A percentile compares a stretch with the other conserved stretches of the same genome.
These are phyloP conservation scores for Bothrops jararaca DNA, from an alignment of 2,113 vertebrate species.

Conservation along the genomic window DNA sequence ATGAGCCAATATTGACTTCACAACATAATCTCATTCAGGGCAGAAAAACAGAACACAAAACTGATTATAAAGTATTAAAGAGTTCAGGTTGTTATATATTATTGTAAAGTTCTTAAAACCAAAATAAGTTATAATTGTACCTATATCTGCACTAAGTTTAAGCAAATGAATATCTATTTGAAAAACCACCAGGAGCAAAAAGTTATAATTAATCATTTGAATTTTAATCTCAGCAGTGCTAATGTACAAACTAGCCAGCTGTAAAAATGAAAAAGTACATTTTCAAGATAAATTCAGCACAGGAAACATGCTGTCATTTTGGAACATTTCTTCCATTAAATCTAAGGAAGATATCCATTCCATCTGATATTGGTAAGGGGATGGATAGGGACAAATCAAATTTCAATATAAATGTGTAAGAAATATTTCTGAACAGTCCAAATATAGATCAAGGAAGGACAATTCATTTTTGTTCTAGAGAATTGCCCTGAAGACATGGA, in stretches of 20 bases:
- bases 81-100: background rate
- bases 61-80: background rate
- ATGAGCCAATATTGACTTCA: background rate
- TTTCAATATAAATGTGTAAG: too few relatives aligned
- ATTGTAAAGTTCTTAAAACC: background rate
- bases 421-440: too few relatives aligned
- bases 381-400: too few relatives aligned
- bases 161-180: background rate
- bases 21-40: background rate
- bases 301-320: background rate
- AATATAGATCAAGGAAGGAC: too few relatives aligned
- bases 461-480: too few relatives aligned
- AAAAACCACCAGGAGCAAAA: slow-evolving; percentile 53
- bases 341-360: background rate
- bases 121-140: background rate
- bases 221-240: background rate
- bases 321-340: background rate
- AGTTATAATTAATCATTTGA: background rate
- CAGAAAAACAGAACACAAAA: background rate
- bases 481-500: too few relatives aligned
- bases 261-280: background rate
- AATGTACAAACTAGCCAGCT: background rate
- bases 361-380: too few relatives aligned
- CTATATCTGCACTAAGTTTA: slow-evolving; percentile 1
- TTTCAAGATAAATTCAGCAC: background rate